Base-by-base conservation (phyloP, 2,888 invertebrate genomes). In the Panorpa germanica region DNA sequence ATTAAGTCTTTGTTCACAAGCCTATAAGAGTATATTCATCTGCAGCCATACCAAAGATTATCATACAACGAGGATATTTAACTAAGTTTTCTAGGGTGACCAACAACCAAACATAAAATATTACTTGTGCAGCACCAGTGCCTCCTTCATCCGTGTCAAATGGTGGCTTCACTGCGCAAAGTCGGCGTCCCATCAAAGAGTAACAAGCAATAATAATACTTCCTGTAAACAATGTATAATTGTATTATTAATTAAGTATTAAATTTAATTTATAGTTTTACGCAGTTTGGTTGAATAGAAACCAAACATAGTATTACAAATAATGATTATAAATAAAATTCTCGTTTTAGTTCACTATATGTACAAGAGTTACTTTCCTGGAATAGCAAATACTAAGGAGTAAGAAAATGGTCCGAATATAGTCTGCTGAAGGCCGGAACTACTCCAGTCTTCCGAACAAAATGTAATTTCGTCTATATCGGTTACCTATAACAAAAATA, bases 351-450 rank as follows among this genome's bases (percentile, higher is more conserved):
- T 15, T 10, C 16, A n/a, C n/a, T 12, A 14, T 31, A 10, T 3
- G 19, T 8, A 5, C n/a, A 17, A 23, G 11, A 3, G 16, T 4
- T 4, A 42, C 57, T 56, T 40, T 71, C 78, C 78, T 4, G 80
- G 81, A 9, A 78, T 56, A 2, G 74, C 71, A 43, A 80, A 81
- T 20, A 80, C 74, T n/a, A 76, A 59, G 3, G 70, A 55, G 44
- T 80, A 80, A 43, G 72, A 72, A 42, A 70, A 63, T 1, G 66
- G 57, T 7, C 78, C 78, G 39, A 71, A 72, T 2, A 66, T 49
- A 36, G 65, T 60, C 35, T 65, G 59, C 24, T 57, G 55, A 25
- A 65, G 59, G 3, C 61, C 56, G 1, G 53, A 52, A 33, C 58
- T 49, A 1, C 58, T 57, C 65, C 73, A 73, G 37, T 65, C 62